A percentile compares a stretch with the other conserved stretches of the same genome.
Conservation (phyloP, 64 coral and sea anemone genomes). For the Porites australiensis region DNA sequence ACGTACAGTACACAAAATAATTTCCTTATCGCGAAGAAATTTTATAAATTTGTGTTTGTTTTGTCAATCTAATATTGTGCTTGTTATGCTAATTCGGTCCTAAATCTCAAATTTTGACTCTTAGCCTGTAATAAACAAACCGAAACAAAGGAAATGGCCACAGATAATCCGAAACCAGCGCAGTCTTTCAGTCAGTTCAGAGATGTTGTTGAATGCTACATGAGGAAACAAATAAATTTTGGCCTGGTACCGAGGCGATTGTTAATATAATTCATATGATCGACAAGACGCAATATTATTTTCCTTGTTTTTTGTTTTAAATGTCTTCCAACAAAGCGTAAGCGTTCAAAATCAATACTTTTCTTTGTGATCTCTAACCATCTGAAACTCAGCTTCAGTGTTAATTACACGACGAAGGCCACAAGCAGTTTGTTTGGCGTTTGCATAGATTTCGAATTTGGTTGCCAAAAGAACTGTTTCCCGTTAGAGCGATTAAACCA, state of each 20-base stretch:
- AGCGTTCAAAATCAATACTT: no score
- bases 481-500: no score
- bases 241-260: background rate
- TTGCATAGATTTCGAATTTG: no score
- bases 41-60: background rate
- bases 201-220: no score
- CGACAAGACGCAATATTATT: background rate
- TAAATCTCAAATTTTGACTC: background rate
- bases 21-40: background rate
- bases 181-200: background rate
- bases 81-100: background rate
- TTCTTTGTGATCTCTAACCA: no score
- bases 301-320: background rate
- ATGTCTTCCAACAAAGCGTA: background rate
- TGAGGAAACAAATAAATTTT: background rate
- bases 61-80: background rate
- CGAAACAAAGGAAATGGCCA: background rate
- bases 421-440: no score
- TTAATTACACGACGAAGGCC: no score
- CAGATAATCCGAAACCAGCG: background rate
- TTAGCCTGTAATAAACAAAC: background rate
- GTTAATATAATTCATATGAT: background rate
- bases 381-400: no score
- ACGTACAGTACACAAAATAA: background rate
- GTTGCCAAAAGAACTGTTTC: no score